Percentiles rank a stretch among this genome's conserved stretches.
Evolutionary conservation across 1,140 invertebrate species (phyloP).

Genomic region (Trichogramma pretiosum): DNA sequence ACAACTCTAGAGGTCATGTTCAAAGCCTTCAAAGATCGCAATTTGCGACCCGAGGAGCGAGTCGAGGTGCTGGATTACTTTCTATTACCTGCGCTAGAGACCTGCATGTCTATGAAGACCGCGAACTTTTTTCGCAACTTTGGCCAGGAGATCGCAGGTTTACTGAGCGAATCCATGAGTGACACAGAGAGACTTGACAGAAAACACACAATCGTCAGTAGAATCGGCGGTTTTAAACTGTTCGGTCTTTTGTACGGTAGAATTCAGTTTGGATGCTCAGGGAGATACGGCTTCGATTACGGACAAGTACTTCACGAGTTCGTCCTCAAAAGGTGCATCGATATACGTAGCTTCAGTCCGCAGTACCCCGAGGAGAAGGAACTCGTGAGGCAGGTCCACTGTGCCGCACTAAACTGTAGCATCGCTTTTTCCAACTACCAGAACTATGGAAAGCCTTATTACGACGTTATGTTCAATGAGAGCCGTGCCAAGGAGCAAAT

Average conservation of each 20-base stretch:
- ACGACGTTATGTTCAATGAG: conserved; percentile 27
- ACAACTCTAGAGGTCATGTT: conserved; percentile 27
- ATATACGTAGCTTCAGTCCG: conserved; percentile 14
- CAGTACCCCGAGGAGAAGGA: conserved; percentile 23
- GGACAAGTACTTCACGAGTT: conserved; percentile 6
- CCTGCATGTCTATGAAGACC: conserved; percentile 10
- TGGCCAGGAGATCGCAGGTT: background rate
- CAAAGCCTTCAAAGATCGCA: conserved; percentile 23
- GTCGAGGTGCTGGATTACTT: conserved; percentile 30
- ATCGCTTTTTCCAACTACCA: conserved; percentile 44
- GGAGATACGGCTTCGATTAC: background rate
- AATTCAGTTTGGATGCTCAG: background rate
- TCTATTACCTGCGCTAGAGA: conserved; percentile 27
- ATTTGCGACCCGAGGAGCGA: conserved; percentile 10
- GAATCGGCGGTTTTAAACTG: conserved; percentile 34
- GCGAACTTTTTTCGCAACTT: conserved; percentile 3
- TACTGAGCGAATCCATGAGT: background rate
- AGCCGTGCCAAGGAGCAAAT: conserved; percentile 25
- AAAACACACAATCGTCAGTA: conserved; percentile 21
- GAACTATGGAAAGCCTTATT: conserved; percentile 27
- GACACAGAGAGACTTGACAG: background rate
- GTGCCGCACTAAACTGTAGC: conserved; percentile 51
- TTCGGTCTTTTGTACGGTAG: conserved; percentile 27
- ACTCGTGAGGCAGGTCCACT: conserved; percentile 38
- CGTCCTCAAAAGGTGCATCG: conserved; percentile 1